Evolutionary conservation across 2,888 invertebrate genomes (phyloP).

Genomic region (Trichacis sp.): DNA sequence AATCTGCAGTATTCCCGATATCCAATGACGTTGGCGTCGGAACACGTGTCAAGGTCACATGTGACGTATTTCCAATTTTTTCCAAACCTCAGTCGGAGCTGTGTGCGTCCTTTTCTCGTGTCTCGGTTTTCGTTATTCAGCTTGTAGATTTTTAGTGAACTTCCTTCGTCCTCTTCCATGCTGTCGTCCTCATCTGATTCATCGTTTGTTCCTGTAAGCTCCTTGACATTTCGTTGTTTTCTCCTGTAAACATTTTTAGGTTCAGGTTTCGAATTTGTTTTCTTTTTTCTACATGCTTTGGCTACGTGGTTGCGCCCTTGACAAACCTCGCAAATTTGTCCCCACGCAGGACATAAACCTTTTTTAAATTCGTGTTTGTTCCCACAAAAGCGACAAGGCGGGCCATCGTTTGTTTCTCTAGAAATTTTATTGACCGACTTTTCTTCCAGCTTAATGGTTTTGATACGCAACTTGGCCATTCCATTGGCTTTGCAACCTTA

Average conservation of each 20-base stretch:
- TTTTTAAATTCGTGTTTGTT: conserved; percentile 13
- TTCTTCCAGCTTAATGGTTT: neutral
- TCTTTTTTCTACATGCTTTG: neutral
- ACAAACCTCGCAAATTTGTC: conserved; percentile 6
- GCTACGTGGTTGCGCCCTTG: conserved; percentile 4
- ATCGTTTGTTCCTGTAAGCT: conserved; percentile 5
- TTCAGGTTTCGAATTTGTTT: too few species aligned
- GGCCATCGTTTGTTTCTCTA: too few species aligned
- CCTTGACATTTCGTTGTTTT: neutral
- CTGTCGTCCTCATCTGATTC: neutral
- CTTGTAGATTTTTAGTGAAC: too few species aligned
- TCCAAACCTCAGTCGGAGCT: neutral
- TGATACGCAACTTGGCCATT: conserved; percentile 4
- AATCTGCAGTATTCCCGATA: too few species aligned
- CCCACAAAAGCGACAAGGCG: conserved; percentile 9
- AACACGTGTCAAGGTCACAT: conserved; percentile 15
- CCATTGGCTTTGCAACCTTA: too few species aligned
- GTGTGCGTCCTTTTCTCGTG: neutral
- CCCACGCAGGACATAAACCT: conserved; percentile 6
- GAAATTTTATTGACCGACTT: conserved; percentile 5
- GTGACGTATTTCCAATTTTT: neutral
- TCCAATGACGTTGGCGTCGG: conserved; percentile 12
- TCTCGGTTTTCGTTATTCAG: too few species aligned
- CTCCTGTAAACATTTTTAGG: neutral
- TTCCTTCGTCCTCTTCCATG: neutral